Evolutionary conservation across 2,888 invertebrate species (phyloP), one percentile per base, ranked within the genome.

Genomic region (Julus scanicus): DNA sequence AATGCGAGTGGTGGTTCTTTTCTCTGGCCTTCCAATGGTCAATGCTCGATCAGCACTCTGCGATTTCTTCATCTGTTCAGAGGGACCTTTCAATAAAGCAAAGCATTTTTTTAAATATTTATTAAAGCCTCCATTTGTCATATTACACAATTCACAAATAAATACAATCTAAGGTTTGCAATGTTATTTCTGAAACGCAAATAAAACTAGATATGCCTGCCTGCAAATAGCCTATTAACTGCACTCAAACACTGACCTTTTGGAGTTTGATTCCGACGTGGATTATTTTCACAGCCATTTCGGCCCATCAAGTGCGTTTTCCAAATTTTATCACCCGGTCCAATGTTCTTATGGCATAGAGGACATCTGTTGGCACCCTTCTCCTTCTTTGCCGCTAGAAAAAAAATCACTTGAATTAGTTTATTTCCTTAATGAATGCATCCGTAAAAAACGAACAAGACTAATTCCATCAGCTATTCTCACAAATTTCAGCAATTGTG

Each of bases 281-380:
- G 84, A 84, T 89, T 89, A 39, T 84, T 37, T 29, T 87, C 88
- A 84, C 89, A 89, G 15, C 89, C 89, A 53, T 89, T 86, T n/a
- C 49, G 87, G 40, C 88, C 88, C 94, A 95, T 95, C 49, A 97
- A 94, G 91, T 97, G 96, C 86, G 95, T 93, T 91, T 95, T 95
- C 97, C 97, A 98, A 29, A 96, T 96, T 87, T 96, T 94, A 91
- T 97, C 96, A 53, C 93, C 92, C 1, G 91, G 90, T 20, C 95
- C 94, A 1, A 98, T 94, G 92, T 96, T 96, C 89, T 94, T 94
- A 91, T 96, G 95, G 91, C 98, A 98, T 89, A 98, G 94, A 0
- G 97, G 97, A 91, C 98, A 98, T 90, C 96, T 95, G 92, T 95
- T 96, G 89, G 95, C 95, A 57, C 95, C 95, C 90, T 94, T 93